A percentile compares a stretch with the other conserved stretches of the same genome.
These are phyloP conservation scores for Tetrapedia diversipes DNA, from an alignment of 2,888 invertebrate genomes.

Conservation along the genomic window DNA sequence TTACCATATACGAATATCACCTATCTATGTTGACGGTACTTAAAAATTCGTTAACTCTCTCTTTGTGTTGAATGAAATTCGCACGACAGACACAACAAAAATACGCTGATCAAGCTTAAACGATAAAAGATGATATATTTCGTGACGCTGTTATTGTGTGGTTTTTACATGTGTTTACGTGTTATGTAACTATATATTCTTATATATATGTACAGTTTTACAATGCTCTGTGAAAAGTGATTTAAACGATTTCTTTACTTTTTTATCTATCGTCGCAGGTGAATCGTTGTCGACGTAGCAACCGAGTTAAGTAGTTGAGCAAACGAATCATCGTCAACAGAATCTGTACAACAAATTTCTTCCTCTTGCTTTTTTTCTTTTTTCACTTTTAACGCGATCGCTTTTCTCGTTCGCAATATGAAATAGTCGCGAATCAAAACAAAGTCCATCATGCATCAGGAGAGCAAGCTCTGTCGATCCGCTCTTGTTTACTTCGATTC, in stretches of 20 bases:
- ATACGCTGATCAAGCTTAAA: neutral
- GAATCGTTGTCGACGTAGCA: neutral
- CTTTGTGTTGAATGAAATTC: neutral
- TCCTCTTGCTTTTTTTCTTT: constrained; percentile 3
- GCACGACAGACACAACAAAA: neutral
- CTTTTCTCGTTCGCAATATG: constrained; percentile 25
- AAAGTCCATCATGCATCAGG: constrained; percentile 13
- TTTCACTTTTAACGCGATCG: constrained; percentile 10
- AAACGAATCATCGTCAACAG: constrained; percentile 40
- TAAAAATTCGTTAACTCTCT: neutral
- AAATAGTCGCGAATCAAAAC: constrained; percentile 26
- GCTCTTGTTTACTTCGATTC: constrained; percentile 11
- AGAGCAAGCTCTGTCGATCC: constrained; percentile 7
- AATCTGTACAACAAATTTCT: constrained; percentile 15
- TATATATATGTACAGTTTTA: constrained; percentile 10
- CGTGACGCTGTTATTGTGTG: neutral
- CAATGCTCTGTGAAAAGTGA: constrained; percentile 4
- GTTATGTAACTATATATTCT: neutral
- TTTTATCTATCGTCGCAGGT: neutral
- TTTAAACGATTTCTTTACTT: neutral
- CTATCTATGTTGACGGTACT: too few relatives aligned
- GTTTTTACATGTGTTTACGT: neutral
- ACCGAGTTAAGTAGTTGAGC: constrained; percentile 23
- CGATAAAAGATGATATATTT: constrained; percentile 5
- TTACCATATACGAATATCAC: neutral